Conservation (phyloP, 2,888 invertebrate species). For the Dryococelus australis region DNA sequence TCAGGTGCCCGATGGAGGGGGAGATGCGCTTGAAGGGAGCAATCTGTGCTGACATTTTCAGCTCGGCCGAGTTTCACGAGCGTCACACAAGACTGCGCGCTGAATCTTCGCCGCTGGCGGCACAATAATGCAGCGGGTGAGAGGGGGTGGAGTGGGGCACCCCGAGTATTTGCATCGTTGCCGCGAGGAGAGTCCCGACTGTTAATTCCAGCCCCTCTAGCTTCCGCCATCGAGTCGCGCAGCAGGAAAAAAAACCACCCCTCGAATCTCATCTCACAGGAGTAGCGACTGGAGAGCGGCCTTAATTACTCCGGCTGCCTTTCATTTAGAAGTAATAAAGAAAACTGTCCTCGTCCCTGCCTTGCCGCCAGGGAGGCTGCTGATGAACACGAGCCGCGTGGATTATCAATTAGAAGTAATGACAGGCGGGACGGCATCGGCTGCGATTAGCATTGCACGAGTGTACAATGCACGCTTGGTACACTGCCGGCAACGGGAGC, state of each 20-base stretch:
- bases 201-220: neutral
- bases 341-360: neutral
- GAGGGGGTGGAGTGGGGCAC: no score
- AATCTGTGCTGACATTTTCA: no score
- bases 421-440: neutral
- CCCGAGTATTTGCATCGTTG: no score
- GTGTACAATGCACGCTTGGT: neutral
- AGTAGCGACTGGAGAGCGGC: no score
- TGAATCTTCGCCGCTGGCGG: no score
- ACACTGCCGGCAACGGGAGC: neutral
- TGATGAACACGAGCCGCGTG: neutral
- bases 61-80: no score
- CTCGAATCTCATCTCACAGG: no score
- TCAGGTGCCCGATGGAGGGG: no score
- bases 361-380: neutral
- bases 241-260: neutral
- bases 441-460: neutral
- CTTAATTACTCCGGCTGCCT: neutral
- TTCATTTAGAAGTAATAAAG: neutral
- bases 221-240: neutral
- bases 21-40: no score
- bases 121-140: no score
- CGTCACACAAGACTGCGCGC: no score
- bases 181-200: no score
- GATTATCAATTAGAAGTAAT: neutral